These are phyloP conservation scores for Coluber constrictor DNA, from an alignment of 2,797 vertebrate species.

Conservation along the genomic window DNA sequence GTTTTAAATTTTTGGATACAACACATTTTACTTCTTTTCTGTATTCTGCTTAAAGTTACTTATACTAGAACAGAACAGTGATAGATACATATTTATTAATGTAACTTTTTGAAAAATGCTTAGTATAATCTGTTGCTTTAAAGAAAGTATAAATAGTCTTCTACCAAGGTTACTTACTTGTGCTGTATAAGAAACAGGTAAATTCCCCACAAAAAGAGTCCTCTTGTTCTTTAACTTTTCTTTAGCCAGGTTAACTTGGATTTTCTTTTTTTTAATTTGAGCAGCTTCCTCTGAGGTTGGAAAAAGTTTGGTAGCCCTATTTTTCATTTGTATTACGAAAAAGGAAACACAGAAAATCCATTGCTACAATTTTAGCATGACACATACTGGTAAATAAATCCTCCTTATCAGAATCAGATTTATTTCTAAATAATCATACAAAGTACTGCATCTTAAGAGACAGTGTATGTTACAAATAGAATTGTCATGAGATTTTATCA, in stretches of 20 bases:
- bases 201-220: conserved; percentile 92
- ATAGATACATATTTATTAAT: neutral
- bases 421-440: neutral
- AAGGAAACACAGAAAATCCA: neutral
- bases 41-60: neutral
- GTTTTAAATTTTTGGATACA: neutral
- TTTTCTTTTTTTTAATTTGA: conserved; percentile 57
- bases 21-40: neutral
- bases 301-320: accelerated
- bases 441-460: neutral
- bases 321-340: conserved; percentile 43
- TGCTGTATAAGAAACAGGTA: conserved; percentile 79
- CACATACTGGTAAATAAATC: neutral
- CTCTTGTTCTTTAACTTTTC: conserved; percentile 76
- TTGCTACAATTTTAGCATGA: neutral
- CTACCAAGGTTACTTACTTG: conserved; percentile 71
- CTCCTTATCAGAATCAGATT: neutral
- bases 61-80: neutral
- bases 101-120: neutral
- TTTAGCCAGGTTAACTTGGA: conserved; percentile 52
- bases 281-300: conserved; percentile 12
- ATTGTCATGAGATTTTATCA: neutral
- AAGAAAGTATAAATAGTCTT: neutral
- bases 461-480: neutral
- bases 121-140: neutral